phyloP scores from a whole-genome alignment of 2,888 invertebrate species.

The Orthosia incerta region DNA sequence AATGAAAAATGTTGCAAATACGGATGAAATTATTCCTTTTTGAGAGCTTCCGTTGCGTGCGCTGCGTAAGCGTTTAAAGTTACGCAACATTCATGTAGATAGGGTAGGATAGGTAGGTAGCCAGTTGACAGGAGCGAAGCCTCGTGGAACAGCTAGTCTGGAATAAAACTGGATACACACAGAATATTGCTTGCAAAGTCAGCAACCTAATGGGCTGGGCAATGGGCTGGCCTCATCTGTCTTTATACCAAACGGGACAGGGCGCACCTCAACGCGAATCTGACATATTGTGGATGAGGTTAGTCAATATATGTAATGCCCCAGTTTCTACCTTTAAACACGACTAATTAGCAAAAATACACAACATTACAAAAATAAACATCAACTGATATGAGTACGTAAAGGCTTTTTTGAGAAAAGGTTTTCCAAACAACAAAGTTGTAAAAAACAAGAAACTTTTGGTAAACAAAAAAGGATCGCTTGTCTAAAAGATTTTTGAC shows the following conservation, averaged over 20 bases:
- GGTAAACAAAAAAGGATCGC: slow-evolving; percentile 15
- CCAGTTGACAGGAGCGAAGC: no score
- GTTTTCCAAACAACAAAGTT: slow-evolving; percentile 17
- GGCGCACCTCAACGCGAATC: not conserved
- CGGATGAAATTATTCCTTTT: no score
- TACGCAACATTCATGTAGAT: no score
- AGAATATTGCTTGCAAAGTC: not conserved
- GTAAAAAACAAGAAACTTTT: slow-evolving; percentile 20
- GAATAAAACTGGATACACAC: not conserved
- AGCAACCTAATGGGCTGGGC: slow-evolving; percentile 1
- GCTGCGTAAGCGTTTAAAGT: no score
- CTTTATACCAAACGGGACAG: slow-evolving; percentile 2
- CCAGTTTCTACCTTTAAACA: not conserved
- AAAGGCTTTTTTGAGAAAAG: slow-evolving; percentile 4
- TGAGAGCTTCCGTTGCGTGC: no score
- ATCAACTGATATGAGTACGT: not conserved
- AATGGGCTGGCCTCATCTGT: not conserved
- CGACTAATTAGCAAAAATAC: not conserved
- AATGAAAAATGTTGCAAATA: no score
- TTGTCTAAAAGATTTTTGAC: slow-evolving; percentile 12
- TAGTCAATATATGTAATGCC: not conserved
- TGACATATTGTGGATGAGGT: not conserved
- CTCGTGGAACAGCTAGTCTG: no score
- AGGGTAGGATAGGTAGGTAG: no score
- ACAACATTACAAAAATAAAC: not conserved